A percentile compares a stretch with the other conserved stretches of the same genome.
Evolutionary conservation across 2,888 invertebrate genomes (phyloP).

Genomic region (Clivina fossor): DNA sequence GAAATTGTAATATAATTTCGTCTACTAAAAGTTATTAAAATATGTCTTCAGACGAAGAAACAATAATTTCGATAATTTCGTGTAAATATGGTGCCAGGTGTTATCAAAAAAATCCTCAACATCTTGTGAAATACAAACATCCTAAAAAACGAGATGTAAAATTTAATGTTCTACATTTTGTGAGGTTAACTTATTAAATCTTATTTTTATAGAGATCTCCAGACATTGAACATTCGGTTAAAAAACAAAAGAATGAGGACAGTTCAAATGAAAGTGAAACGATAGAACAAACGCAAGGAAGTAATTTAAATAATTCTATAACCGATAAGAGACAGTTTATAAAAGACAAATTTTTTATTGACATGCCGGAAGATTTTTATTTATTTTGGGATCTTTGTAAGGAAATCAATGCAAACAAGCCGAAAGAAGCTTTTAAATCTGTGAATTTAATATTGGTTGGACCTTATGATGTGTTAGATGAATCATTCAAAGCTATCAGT

Average conservation of each 20-base stretch:
- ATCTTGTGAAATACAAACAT: slow-evolving; percentile 75
- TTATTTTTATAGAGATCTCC: slow-evolving; percentile 14
- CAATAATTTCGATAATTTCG: slow-evolving; percentile 58
- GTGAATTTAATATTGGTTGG: slow-evolving; percentile 78
- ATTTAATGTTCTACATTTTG: slow-evolving; percentile 35
- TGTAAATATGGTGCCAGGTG: slow-evolving; percentile 81
- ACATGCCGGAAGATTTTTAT: slow-evolving; percentile 91
- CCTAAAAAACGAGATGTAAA: slow-evolving; percentile 55
- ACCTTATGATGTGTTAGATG: slow-evolving; percentile 80
- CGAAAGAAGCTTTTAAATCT: slow-evolving; percentile 64
- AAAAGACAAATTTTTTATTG: slow-evolving; percentile 73
- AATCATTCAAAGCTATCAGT: slow-evolving; percentile 58
- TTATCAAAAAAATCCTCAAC: slow-evolving; percentile 78
- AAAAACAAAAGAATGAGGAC: slow-evolving; percentile 27
- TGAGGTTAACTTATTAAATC: slow-evolving; percentile 31
- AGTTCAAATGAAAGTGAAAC: slow-evolving; percentile 5
- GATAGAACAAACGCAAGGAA: no score
- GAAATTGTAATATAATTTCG: no score
- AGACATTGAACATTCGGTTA: slow-evolving; percentile 30
- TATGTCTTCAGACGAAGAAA: slow-evolving; percentile 41
- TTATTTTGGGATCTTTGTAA: slow-evolving; percentile 78
- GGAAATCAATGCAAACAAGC: slow-evolving; percentile 57
- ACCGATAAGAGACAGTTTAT: slow-evolving; percentile 61
- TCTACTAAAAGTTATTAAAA: not conserved
- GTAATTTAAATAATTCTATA: no score